Conservation (phyloP, 2,113 vertebrate genomes). For the Bufo bufo region DNA sequence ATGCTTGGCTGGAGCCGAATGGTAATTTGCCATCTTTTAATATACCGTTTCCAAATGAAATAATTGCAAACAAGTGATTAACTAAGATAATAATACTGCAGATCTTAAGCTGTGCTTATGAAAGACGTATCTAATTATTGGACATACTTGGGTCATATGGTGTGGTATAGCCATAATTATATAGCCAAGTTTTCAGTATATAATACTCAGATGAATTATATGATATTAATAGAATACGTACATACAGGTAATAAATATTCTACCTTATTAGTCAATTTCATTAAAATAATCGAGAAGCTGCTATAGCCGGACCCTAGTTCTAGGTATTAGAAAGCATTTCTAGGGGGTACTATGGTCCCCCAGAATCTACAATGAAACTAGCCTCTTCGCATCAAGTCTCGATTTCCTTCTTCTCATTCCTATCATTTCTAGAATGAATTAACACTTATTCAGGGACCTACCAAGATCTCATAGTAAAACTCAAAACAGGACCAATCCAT, state of each 20-base stretch:
- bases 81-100: conserved; percentile 50
- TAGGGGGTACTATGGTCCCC: too few relatives aligned
- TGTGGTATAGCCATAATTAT: not conserved
- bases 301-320: too few relatives aligned
- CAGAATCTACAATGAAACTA: too few relatives aligned
- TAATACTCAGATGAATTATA: not conserved
- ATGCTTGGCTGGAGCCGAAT: conserved; percentile 50
- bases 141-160: not conserved
- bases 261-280: too few relatives aligned
- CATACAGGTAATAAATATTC: not conserved
- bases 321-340: too few relatives aligned
- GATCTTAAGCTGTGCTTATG: conserved; percentile 37
- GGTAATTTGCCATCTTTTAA: conserved; percentile 51
- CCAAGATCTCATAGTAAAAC: too few relatives aligned
- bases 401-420: too few relatives aligned
- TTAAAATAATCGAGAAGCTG: too few relatives aligned
- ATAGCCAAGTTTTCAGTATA: not conserved
- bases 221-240: not conserved
- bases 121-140: conserved; percentile 44
- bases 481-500: too few relatives aligned
- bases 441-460: too few relatives aligned
- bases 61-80: conserved; percentile 56
- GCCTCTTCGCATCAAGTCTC: too few relatives aligned
- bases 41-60: conserved; percentile 50
- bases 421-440: too few relatives aligned